A percentile compares a stretch with the other conserved stretches of the same genome.
phyloP scores from a whole-genome alignment of 1,140 invertebrate species.

The Choristoneura fumiferana region DNA sequence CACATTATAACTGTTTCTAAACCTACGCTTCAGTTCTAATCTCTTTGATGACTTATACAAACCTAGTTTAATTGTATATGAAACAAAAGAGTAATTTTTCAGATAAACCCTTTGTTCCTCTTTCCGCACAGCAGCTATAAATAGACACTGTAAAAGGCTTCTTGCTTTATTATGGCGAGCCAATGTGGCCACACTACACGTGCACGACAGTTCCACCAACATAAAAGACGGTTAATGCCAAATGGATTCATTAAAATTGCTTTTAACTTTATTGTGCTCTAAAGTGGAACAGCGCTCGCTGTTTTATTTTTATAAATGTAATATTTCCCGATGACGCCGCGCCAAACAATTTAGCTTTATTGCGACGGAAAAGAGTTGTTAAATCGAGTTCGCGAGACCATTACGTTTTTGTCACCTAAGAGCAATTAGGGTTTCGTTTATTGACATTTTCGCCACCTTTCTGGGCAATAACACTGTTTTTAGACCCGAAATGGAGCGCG shows the following conservation, averaged over 20 bases:
- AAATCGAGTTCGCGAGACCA: too few relatives aligned
- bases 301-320: constrained; percentile 7
- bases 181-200: not conserved
- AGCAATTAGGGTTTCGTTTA: constrained; percentile 11
- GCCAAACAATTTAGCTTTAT: not conserved
- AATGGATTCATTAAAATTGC: constrained; percentile 16
- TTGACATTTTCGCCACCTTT: not conserved
- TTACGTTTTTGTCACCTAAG: not conserved
- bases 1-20: constrained; percentile 48
- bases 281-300: not conserved
- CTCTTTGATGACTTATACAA: constrained; percentile 21
- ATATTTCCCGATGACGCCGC: not conserved
- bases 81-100: constrained; percentile 3
- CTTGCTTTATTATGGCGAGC: not conserved
- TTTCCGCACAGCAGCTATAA: not conserved
- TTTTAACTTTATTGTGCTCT: constrained; percentile 14
- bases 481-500: not conserved
- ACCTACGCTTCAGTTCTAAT: constrained; percentile 32
- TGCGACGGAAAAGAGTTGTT: not conserved
- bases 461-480: constrained; percentile 1
- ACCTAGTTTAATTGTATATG: constrained; percentile 28
- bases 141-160: not conserved
- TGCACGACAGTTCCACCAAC: not conserved
- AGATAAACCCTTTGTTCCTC: not conserved
- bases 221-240: constrained; percentile 16